phyloP scores from a whole-genome alignment of 92 coral and sea anemone species.

The Diadumene lineata region DNA sequence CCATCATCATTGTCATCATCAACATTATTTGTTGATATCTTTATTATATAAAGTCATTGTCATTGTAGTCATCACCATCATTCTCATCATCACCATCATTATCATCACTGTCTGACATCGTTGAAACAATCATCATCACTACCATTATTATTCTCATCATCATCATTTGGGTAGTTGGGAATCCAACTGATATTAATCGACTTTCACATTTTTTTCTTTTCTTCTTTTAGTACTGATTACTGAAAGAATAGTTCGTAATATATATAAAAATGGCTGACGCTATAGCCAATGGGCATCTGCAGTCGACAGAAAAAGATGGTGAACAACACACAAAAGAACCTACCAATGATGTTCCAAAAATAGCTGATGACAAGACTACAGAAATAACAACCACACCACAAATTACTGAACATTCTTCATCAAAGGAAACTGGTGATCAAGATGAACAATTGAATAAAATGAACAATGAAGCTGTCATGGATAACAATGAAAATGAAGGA shows the following conservation, averaged over 20 bases:
- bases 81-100: background rate
- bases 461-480: background rate
- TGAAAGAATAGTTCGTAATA: background rate
- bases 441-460: background rate
- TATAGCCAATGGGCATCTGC: background rate
- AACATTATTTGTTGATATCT: background rate
- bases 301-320: background rate
- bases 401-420: background rate
- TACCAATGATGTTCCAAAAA: background rate
- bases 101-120: background rate
- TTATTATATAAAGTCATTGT: background rate
- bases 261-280: background rate
- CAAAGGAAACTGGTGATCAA: background rate
- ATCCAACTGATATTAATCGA: too few relatives aligned
- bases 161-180: too few relatives aligned
- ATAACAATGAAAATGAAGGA: background rate
- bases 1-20: background rate
- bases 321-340: background rate
- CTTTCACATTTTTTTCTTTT: background rate
- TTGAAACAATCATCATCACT: background rate
- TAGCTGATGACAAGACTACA: background rate
- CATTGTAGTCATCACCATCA: conserved; percentile 4
- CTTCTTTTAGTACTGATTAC: background rate
- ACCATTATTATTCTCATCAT: background rate
- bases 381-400: background rate